Percentiles rank a stretch among this genome's conserved stretches.
These are phyloP conservation scores for Callosobruchus maculatus DNA, from an alignment of 2,888 invertebrate species.

Conservation along the genomic window DNA sequence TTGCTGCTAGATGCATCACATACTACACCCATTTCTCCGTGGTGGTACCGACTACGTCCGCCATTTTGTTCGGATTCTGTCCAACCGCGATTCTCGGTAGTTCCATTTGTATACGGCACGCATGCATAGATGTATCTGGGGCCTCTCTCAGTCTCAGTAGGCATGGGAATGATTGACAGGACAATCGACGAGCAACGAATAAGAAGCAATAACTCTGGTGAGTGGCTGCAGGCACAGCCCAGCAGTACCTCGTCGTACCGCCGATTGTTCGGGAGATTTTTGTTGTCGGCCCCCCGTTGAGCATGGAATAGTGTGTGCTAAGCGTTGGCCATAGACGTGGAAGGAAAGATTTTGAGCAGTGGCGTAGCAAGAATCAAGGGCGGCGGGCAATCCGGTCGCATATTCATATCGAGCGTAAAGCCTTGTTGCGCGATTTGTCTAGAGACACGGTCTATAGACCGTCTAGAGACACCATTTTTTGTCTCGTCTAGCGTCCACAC, in stretches of 20 bases:
- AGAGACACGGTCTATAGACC: too few species aligned
- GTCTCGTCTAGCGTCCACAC: too few species aligned
- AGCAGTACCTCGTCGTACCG: background rate
- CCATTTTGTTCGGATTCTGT: background rate
- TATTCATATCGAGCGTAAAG: too few species aligned
- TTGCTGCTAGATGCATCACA: background rate
- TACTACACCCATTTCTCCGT: background rate
- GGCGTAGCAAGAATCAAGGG: too few species aligned
- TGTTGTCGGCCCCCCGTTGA: background rate
- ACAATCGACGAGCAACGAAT: slow-evolving; percentile 42
- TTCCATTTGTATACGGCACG: background rate
- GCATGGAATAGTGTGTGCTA: background rate
- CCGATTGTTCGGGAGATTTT: background rate
- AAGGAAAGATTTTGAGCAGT: background rate
- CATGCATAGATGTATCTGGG: background rate
- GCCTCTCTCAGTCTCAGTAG: slow-evolving; percentile 4
- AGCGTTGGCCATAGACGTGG: background rate
- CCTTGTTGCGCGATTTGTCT: too few species aligned
- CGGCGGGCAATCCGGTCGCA: too few species aligned
- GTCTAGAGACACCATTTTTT: too few species aligned
- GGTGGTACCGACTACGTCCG: background rate
- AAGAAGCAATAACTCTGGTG: slow-evolving; percentile 26
- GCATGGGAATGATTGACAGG: slow-evolving; percentile 37
- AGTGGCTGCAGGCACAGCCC: background rate
- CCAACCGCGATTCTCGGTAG: background rate